A percentile compares a stretch with the other conserved stretches of the same genome.
These are phyloP conservation scores for Champsocephalus esox DNA, from an alignment of 2,797 vertebrate genomes.

Conservation along the genomic window DNA sequence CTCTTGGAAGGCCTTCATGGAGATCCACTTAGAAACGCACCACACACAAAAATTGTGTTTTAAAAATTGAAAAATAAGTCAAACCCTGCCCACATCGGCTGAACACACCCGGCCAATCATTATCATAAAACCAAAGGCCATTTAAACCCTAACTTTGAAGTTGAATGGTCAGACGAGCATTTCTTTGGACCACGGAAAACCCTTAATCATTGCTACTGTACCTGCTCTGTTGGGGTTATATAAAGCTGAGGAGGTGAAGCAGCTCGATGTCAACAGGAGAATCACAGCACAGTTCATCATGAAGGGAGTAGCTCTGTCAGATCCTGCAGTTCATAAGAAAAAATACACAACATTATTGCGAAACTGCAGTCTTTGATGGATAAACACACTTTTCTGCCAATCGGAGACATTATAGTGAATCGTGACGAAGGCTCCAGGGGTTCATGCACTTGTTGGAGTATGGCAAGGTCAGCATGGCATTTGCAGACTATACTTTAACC, in stretches of 20 bases:
- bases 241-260: conserved; percentile 62
- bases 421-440: not conserved
- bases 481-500: not conserved
- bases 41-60: no score
- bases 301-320: conserved; percentile 29
- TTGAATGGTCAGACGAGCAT: not conserved
- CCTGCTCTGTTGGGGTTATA: conserved; percentile 66
- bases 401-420: not conserved
- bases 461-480: not conserved
- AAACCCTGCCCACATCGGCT: not conserved
- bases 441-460: no score
- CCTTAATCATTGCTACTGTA: conserved; percentile 41
- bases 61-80: no score
- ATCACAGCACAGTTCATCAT: conserved; percentile 71
- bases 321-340: conserved; percentile 48
- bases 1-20: no score
- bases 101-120: not conserved
- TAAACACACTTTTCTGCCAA: not conserved
- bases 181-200: not conserved
- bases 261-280: conserved; percentile 63
- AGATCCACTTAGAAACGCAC: no score
- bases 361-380: not conserved
- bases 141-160: not conserved
- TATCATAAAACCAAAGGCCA: no score
- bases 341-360: not conserved